A percentile compares a stretch with the other conserved stretches of the same genome.
Evolutionary conservation across 2,113 vertebrate genomes (phyloP).

Genomic region (Oryzias curvinotus): DNA sequence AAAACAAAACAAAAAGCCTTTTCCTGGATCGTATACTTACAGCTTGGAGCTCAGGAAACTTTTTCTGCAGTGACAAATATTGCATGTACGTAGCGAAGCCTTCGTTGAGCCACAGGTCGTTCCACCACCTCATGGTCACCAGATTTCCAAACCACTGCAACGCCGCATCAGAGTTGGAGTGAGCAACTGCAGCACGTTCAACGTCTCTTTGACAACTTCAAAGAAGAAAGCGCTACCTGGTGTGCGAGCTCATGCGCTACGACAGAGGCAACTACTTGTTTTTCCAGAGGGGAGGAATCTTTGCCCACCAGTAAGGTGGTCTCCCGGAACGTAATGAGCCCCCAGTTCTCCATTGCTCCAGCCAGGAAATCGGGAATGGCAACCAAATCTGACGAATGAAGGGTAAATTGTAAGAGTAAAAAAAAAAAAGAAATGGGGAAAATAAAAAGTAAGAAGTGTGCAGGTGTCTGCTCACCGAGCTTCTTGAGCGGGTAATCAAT

Average conservation of each 20-base stretch:
- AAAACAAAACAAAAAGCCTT: background rate
- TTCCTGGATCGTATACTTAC: conserved; percentile 75
- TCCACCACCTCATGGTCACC: conserved; percentile 98
- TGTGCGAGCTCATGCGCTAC: conserved; percentile 95
- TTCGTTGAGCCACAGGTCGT: conserved; percentile 96
- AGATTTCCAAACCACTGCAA: conserved; percentile 96
- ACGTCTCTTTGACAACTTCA: background rate
- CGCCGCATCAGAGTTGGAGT: conserved; percentile 13
- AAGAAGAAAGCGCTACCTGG: conserved; percentile 80
- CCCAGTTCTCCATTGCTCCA: conserved; percentile 98
- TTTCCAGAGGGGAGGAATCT: conserved; percentile 84
- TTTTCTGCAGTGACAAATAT: conserved; percentile 82
- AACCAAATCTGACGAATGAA: conserved; percentile 83
- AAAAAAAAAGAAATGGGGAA: background rate
- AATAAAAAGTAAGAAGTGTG: background rate
- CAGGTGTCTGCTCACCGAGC: conserved; percentile 80
- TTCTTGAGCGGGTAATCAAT: conserved; percentile 88
- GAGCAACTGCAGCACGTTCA: background rate
- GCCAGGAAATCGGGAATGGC: conserved; percentile 93
- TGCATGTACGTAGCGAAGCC: conserved; percentile 98
- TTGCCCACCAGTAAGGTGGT: conserved; percentile 81
- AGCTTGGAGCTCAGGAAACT: conserved; percentile 80
- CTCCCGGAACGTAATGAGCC: conserved; percentile 91
- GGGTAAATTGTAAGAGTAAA: background rate
- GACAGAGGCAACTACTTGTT: conserved; percentile 86